These are phyloP conservation scores for Drosophila putrida DNA, from an alignment of 2,888 invertebrate species.

Conservation along the genomic window DNA sequence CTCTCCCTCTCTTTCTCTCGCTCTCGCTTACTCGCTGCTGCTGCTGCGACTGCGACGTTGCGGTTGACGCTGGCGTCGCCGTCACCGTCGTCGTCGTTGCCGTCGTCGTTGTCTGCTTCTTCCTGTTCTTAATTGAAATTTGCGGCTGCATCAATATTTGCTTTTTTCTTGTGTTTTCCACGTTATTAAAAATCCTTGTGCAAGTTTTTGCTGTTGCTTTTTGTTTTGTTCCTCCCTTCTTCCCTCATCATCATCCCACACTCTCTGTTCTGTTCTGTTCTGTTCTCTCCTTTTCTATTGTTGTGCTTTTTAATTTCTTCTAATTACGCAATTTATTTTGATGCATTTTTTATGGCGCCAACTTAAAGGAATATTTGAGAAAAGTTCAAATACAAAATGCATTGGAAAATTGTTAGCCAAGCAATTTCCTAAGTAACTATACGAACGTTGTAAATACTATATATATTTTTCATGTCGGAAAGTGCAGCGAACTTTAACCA, in stretches of 20 bases:
- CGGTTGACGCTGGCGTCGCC: conserved; percentile 52
- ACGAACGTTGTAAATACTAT: conserved; percentile 1
- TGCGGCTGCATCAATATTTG: conserved; percentile 84
- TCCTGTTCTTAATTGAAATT: conserved; percentile 84
- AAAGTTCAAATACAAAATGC: conserved; percentile 16
- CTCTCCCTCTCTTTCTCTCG: conserved; percentile 10
- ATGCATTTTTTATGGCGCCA: conserved; percentile 66
- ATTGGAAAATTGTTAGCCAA: conserved; percentile 11
- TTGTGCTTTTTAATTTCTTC: conserved; percentile 70
- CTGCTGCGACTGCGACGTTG: conserved; percentile 45
- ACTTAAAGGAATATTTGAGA: conserved; percentile 33
- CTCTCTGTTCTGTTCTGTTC: not conserved
- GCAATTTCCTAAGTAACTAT: not conserved
- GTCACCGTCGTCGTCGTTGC: conserved; percentile 17
- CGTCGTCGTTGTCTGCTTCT: conserved; percentile 69
- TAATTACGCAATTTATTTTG: conserved; percentile 70
- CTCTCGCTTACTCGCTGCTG: conserved; percentile 29
- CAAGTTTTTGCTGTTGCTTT: conserved; percentile 71
- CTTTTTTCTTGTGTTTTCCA: conserved; percentile 82
- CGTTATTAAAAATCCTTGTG: conserved; percentile 82
- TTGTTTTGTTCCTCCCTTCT: conserved; percentile 41
- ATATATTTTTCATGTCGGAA: not conserved
- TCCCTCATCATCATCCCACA: too few species aligned
- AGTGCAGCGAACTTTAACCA: not conserved
- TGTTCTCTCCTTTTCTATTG: conserved; percentile 39